Evolutionary conservation across 2,113 vertebrate species (phyloP).

Genomic region (Formicarius rufipectus): DNA sequence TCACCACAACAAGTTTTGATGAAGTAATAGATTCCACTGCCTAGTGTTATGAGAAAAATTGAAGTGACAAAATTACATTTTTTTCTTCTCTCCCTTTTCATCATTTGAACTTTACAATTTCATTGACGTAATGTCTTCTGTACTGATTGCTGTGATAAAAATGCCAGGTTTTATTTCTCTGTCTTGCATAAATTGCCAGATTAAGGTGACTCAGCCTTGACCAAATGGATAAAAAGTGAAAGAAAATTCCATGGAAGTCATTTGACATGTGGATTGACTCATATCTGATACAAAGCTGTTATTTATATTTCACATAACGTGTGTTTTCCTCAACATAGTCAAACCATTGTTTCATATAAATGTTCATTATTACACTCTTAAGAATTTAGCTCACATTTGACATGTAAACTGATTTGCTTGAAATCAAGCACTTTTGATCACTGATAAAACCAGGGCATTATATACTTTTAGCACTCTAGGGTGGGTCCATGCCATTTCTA

Average conservation of each 20-base stretch:
- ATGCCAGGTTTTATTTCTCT: not conserved
- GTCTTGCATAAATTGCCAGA: not conserved
- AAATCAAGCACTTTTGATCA: not conserved
- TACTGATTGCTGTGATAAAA: not conserved
- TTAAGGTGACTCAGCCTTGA: conserved; percentile 48
- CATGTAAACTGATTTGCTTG: not conserved
- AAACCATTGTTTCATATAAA: not conserved
- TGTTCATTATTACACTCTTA: not conserved
- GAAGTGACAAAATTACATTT: not conserved
- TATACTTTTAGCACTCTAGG: not conserved
- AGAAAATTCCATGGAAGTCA: conserved; percentile 9
- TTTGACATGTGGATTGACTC: not conserved
- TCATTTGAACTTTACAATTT: conserved; percentile 30
- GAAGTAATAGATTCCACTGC: not conserved
- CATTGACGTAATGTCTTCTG: not conserved
- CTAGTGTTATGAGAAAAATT: not conserved
- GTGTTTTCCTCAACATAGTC: not conserved
- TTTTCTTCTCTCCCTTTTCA: not conserved
- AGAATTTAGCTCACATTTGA: not conserved
- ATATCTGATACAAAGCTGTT: not conserved
- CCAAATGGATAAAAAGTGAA: conserved; percentile 33
- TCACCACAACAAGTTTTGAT: not conserved
- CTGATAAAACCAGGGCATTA: not conserved
- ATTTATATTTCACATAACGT: not conserved
- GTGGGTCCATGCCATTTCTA: not conserved